Evolutionary conservation across 1,140 invertebrate genomes (phyloP), one percentile per base, ranked within the genome.

Genomic region (Eubasilissa regina): DNA sequence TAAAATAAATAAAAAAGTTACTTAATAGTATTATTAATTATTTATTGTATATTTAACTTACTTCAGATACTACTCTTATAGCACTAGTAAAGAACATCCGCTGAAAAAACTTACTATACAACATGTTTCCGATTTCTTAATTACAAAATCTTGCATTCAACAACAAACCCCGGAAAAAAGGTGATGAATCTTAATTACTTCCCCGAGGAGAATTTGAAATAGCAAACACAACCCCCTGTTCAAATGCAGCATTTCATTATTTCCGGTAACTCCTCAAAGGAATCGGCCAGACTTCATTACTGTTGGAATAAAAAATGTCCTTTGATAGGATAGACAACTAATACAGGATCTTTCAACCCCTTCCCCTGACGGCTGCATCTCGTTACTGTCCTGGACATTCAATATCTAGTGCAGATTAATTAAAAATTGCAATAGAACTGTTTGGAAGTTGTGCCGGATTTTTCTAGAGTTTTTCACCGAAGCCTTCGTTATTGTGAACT

Each of bases 281-380:
- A 64, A 64, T 64, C 60, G 60, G 13, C 25, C 55, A 15, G 45
- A 76, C 75, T 76, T 76, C 75, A 76, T 76, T 76, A 76, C 44
- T 17, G 75, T n/a, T 15, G 44, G 48, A 76, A 76, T 76, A 76
- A 66, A 76, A 76, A 76, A 58, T 21, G 13, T 17, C 75, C 75
- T 76, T 76, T 76, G 75, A 76, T n/a, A 45, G 19, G 21, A 73
- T 17, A 44, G 48, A 73, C 21, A 25, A 21, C 47, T 35, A 58
- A 58, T 64, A 35, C n/a, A 64, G 60, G n/a, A 43, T 64, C 60
- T 64, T 13, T 8, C 35, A 43, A n/a, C 9, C 35, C 35, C 35
- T 25, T 12, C 60, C 13, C 10, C 19, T 51, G 48, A 64, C 19
- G 19, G 15, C 11, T 64, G 19, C 35, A 12, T 64, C 25, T 12